Conservation (phyloP, 2,113 vertebrate genomes). For the Dendrocopos noguchii region DNA sequence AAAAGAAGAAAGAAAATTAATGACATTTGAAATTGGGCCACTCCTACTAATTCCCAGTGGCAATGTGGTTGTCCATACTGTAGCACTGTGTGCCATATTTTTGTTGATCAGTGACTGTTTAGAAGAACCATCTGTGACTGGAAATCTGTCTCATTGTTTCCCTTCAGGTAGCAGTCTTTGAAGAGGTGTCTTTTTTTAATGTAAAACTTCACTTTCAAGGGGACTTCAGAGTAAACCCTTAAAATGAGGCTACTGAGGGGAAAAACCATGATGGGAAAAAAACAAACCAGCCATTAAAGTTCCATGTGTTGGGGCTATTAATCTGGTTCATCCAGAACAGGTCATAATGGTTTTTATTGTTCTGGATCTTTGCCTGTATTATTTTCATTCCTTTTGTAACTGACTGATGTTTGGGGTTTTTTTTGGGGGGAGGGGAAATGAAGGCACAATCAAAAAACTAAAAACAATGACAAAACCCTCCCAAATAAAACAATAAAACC, state of each 20-base stretch:
- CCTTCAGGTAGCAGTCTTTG: constrained; percentile 55
- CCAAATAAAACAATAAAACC: neutral
- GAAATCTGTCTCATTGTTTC: constrained; percentile 51
- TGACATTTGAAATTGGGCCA: constrained; percentile 32
- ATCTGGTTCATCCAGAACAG: neutral
- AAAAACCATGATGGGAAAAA: neutral
- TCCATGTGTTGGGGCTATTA: neutral
- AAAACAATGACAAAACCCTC: neutral
- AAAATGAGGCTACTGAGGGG: neutral
- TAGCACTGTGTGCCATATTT: neutral
- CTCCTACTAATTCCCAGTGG: constrained; percentile 40
- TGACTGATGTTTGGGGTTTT: neutral
- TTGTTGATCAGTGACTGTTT: neutral
- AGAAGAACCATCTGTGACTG: constrained; percentile 46
- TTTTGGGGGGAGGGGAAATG: neutral
- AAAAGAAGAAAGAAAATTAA: constrained; percentile 46
- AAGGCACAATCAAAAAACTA: neutral
- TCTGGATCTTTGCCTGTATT: neutral
- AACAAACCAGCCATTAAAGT: neutral
- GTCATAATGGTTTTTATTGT: neutral
- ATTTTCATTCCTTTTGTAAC: neutral
- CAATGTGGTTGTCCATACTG: constrained; percentile 19
- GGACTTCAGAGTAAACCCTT: neutral
- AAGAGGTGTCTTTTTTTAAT: constrained; percentile 9
- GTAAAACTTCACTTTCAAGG: constrained; percentile 8